phyloP scores from a whole-genome alignment of 2,113 vertebrate genomes.

The Conger conger region DNA sequence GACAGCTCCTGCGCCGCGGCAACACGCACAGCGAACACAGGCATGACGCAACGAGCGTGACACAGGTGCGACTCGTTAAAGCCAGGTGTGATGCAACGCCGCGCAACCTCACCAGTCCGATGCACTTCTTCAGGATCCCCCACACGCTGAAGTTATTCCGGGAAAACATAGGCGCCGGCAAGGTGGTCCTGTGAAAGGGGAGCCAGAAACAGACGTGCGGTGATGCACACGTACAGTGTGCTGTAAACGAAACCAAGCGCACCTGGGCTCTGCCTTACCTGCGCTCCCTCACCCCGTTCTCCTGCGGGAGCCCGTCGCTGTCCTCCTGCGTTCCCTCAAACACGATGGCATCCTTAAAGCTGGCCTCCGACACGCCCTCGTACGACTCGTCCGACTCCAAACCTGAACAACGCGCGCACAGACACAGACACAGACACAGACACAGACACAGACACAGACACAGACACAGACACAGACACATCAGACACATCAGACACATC shows the following conservation, averaged over 20 bases:
- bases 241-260: neutral
- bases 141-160: slow-evolving; percentile 90
- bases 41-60: too few species aligned
- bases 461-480: too few species aligned
- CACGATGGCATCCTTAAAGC: slow-evolving; percentile 77
- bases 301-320: slow-evolving; percentile 74
- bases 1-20: slow-evolving; percentile 81
- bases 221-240: neutral
- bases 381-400: slow-evolving; percentile 92
- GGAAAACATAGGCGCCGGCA: slow-evolving; percentile 91
- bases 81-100: neutral
- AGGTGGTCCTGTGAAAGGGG: slow-evolving; percentile 68
- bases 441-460: neutral
- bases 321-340: slow-evolving; percentile 71
- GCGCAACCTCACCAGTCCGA: slow-evolving; percentile 85
- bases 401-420: slow-evolving; percentile 66
- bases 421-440: neutral
- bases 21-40: neutral
- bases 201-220: neutral
- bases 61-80: neutral
- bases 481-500: neutral
- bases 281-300: slow-evolving; percentile 90
- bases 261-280: slow-evolving; percentile 71
- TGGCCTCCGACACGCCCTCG: slow-evolving; percentile 85
- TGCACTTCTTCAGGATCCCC: slow-evolving; percentile 95